Percentiles rank a stretch among this genome's conserved stretches.
phyloP scores from a whole-genome alignment of 2,797 vertebrate genomes.

The Phataginus tricuspis region DNA sequence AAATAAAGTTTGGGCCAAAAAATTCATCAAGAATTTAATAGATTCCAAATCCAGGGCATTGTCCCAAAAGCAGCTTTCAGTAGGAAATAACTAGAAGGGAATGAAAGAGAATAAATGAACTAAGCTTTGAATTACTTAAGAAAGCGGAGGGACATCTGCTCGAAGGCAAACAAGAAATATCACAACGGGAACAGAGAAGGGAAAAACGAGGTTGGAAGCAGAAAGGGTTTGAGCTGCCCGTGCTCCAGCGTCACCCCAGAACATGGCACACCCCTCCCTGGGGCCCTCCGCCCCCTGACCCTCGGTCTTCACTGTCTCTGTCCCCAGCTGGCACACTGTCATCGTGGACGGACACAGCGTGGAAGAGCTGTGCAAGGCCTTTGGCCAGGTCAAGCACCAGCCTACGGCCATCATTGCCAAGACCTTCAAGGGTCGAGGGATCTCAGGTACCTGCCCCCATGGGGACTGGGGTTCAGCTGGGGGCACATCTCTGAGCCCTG shows the following conservation, averaged over 20 bases:
- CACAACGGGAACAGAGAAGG: neutral
- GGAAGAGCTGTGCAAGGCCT: conserved; percentile 97
- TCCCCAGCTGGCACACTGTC: conserved; percentile 93
- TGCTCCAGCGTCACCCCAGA: neutral
- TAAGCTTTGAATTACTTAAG: conserved; percentile 26
- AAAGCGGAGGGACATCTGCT: neutral
- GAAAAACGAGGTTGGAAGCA: neutral
- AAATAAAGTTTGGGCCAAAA: neutral
- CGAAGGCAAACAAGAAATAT: neutral
- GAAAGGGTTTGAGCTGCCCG: neutral
- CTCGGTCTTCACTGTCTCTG: neutral
- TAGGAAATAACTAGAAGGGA: conserved; percentile 58
- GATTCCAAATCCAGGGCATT: neutral
- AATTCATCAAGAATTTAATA: neutral
- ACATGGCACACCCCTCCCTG: neutral
- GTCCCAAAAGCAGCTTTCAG: neutral
- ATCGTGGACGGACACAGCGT: conserved; percentile 97
- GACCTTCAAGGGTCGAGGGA: conserved; percentile 96
- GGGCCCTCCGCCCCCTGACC: neutral
- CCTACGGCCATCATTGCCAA: conserved; percentile 96
- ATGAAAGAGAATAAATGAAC: neutral
- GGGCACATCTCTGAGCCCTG: accelerated
- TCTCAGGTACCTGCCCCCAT: conserved; percentile 88
- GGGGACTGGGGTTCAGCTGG: too few species aligned
- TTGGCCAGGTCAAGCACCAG: conserved; percentile 94